Percentiles rank a stretch among this genome's conserved stretches.
Conservation (phyloP, 2,888 invertebrate genomes). For the Drosophila cognata region DNA sequence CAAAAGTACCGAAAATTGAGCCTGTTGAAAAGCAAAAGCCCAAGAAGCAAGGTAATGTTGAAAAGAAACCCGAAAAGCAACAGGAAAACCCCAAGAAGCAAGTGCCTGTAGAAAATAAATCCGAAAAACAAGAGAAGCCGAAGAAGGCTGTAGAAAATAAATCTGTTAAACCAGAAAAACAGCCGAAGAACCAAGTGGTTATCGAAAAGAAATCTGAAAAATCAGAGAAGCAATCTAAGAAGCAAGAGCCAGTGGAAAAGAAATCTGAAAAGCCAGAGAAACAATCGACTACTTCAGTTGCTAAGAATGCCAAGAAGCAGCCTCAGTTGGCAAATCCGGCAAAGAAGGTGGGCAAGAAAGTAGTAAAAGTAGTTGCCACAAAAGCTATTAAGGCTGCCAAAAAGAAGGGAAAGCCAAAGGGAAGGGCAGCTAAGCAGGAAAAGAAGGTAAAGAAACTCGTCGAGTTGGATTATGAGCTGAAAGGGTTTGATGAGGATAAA, state of each 20-base stretch:
- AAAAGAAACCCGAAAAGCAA: not conserved
- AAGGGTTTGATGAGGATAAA: conserved; percentile 76
- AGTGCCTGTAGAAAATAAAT: not conserved
- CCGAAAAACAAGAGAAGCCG: not conserved
- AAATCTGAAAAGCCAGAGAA: not conserved
- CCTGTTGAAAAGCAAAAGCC: not conserved
- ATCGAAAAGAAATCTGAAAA: conserved; percentile 8
- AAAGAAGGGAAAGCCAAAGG: conserved; percentile 7
- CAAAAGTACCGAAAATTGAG: not conserved
- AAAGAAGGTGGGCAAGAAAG: conserved; percentile 15
- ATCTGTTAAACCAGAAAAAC: conserved; percentile 7
- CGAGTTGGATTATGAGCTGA: conserved; percentile 57
- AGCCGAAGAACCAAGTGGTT: not conserved
- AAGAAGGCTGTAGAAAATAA: conserved; percentile 8
- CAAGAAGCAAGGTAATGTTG: not conserved
- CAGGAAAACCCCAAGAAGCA: not conserved
- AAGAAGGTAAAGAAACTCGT: conserved; percentile 33
- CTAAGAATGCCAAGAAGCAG: conserved; percentile 17
- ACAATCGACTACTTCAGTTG: not conserved
- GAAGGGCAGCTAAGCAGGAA: conserved; percentile 3
- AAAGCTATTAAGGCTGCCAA: conserved; percentile 21
- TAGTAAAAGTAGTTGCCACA: conserved; percentile 17
- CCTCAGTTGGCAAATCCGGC: conserved; percentile 7
- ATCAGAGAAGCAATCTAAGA: conserved; percentile 2
- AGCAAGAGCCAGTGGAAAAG: not conserved